Base-by-base conservation (phyloP, 1,140 invertebrate species). In the Bombus pyrosoma region DNA sequence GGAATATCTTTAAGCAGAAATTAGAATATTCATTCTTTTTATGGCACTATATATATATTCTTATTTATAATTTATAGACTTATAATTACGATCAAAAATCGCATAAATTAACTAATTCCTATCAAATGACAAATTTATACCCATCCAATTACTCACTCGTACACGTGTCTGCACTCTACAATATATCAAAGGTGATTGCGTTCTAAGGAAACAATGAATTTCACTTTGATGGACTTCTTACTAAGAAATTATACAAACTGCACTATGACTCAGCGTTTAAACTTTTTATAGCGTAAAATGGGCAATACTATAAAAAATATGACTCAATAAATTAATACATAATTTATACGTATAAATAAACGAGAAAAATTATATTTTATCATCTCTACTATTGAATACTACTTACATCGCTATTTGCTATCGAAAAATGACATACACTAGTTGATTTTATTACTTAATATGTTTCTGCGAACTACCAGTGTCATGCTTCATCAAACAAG, bases 401-500 rank as follows among this genome's bases (percentile, higher is more conserved):
- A 37, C 1, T 34, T 37, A 9, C 25, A 28, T 37, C 37, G 2
- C 32, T 53, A 57, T 25, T 39, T 41, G n/a, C 2, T 47, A 75
- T 8, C 28, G 12, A 37, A 28, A 64, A 64, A 62, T 78, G 22
- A 12, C 10, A 18, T 43, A 32, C 9, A 34, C 59, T 53, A 1
- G 34, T 25, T 69, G 37, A 15, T 72, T 25, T 74, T 47, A 74
- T 32, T 47, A 74, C 18, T 47, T 32, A 22, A 74, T 6, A 12
- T 37, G 32, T 43, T 59, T 39, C 47, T 43, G 32, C 59, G 22
- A 73, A 62, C 9, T 73, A 41, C 25, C 28, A 18, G 10, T 18
- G 39, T 84, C 41, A 78, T 69, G 75, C 39, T 78, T 75, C 39
- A 68, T 71, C 8, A 75, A 37, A 77, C 73, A 84, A 57, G 47